Conservation (phyloP, 92 coral and sea anemone species). For the Meandrina meandrites region DNA sequence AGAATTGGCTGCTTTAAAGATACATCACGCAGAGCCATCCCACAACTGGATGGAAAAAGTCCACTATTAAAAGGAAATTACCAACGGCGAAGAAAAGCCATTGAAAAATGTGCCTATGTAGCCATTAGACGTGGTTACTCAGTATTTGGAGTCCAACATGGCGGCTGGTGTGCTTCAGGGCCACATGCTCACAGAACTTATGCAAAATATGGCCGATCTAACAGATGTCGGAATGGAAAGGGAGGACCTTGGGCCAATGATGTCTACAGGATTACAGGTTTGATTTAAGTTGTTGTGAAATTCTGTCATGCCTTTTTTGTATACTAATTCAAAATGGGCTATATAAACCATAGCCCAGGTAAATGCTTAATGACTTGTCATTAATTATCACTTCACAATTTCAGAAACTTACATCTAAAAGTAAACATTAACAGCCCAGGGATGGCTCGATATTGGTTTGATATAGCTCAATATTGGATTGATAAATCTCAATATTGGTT, state of each 20-base stretch:
- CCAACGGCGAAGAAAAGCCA: slow-evolving; percentile 34
- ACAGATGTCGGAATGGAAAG: slow-evolving; percentile 52
- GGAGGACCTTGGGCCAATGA: slow-evolving; percentile 72
- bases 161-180: slow-evolving; percentile 64
- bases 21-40: slow-evolving; percentile 37
- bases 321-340: no score
- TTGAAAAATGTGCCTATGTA: slow-evolving; percentile 34
- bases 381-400: no score
- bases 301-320: neutral
- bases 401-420: no score
- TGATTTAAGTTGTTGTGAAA: neutral
- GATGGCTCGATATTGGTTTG: no score
- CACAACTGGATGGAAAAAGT: slow-evolving; percentile 42
- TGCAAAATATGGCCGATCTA: slow-evolving; percentile 54
- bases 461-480: no score
- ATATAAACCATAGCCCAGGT: no score
- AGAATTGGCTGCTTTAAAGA: slow-evolving; percentile 42
- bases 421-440: no score
- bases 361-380: no score
- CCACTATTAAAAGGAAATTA: slow-evolving; percentile 44
- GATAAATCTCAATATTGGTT: no score
- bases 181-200: slow-evolving; percentile 55
- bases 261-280: slow-evolving; percentile 48
- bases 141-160: slow-evolving; percentile 51
- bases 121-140: slow-evolving; percentile 28